Percentiles rank a stretch among this genome's conserved stretches.
Conservation (phyloP, 2,113 vertebrate genomes). For the Mobula birostris region DNA sequence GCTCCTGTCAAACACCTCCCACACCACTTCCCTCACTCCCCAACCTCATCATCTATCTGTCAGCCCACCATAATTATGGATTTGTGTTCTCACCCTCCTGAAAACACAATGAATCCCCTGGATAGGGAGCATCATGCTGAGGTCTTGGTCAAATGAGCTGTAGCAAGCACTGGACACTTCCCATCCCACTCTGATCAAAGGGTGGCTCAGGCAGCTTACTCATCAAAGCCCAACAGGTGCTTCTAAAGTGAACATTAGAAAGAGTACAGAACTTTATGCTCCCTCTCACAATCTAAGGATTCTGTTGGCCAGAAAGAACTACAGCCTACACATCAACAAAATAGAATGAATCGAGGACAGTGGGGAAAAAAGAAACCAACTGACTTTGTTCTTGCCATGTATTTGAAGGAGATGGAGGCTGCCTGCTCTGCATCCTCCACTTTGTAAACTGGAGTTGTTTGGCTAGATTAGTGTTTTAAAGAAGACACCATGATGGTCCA, state of each 20-base stretch:
- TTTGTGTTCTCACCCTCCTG: background rate
- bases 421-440: too few relatives aligned
- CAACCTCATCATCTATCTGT: background rate
- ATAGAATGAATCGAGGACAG: too few relatives aligned
- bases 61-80: background rate
- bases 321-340: too few relatives aligned
- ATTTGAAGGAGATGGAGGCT: too few relatives aligned
- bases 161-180: background rate
- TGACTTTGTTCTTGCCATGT: too few relatives aligned
- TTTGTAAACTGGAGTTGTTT: too few relatives aligned
- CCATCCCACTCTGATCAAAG: background rate
- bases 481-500: too few relatives aligned
- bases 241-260: background rate
- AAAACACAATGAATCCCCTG: background rate
- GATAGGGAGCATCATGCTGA: too few relatives aligned
- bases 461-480: too few relatives aligned
- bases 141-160: background rate
- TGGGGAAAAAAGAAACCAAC: too few relatives aligned
- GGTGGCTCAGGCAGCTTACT: background rate
- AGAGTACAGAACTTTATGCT: background rate
- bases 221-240: background rate
- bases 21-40: background rate
- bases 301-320: too few relatives aligned
- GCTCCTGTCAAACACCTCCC: background rate
- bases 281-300: background rate